phyloP scores from a whole-genome alignment of 2,888 invertebrate genomes.

The Hypercompe scribonia region DNA sequence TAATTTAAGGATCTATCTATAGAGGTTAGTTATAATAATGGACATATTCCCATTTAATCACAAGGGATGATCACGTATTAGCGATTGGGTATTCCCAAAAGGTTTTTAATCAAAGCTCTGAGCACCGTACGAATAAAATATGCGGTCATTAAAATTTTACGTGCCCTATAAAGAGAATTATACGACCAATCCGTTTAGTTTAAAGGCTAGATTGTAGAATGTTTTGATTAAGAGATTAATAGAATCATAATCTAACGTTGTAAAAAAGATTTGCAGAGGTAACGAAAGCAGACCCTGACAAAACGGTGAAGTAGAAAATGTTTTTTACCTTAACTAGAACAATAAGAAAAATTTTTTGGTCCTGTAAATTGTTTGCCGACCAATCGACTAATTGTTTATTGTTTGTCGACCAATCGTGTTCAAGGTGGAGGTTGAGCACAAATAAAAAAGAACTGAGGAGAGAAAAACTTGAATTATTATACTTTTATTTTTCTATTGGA shows the following conservation, averaged over 20 bases:
- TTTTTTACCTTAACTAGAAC: neutral
- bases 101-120: constrained; percentile 65
- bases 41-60: constrained; percentile 18
- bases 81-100: constrained; percentile 55
- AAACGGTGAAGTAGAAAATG: neutral
- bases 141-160: constrained; percentile 69
- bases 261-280: neutral
- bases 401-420: no score
- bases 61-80: constrained; percentile 56
- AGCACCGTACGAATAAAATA: constrained; percentile 62
- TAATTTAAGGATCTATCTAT: constrained; percentile 6
- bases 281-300: neutral
- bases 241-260: neutral
- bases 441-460: no score
- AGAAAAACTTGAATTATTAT: no score
- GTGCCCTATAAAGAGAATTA: constrained; percentile 59
- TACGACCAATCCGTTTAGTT: constrained; percentile 49
- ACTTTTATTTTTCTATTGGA: no score
- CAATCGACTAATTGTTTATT: no score
- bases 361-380: neutral
- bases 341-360: neutral
- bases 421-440: no score
- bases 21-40: constrained; percentile 21
- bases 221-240: constrained; percentile 28
- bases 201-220: constrained; percentile 37